Evolutionary conservation across 2,113 vertebrate species (phyloP).

Genomic region (Chamaea fasciata): DNA sequence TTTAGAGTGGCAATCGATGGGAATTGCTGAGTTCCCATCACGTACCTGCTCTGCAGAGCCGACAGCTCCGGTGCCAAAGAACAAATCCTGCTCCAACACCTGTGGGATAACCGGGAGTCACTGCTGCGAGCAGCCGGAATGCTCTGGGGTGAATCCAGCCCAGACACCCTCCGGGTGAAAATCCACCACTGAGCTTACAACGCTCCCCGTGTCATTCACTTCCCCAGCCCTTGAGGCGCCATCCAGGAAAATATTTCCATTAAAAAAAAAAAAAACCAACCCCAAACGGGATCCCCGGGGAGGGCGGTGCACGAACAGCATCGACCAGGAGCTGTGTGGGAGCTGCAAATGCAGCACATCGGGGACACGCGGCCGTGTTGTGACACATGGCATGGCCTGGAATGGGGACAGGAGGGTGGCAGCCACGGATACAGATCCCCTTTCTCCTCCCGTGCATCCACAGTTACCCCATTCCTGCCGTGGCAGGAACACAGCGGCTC

Average conservation of each 20-base stretch:
- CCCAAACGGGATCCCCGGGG: not conserved
- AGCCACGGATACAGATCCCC: not conserved
- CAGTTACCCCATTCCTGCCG: fast-evolving
- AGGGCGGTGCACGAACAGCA: not conserved
- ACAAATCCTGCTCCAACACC: not conserved
- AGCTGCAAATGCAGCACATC: fast-evolving
- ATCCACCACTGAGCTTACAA: not conserved
- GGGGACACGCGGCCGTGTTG: not conserved
- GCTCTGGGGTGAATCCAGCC: fast-evolving
- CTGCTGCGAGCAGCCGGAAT: fast-evolving
- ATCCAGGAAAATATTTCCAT: not conserved
- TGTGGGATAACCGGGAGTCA: fast-evolving
- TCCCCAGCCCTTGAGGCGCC: not conserved
- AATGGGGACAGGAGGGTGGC: not conserved
- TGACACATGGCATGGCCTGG: fast-evolving
- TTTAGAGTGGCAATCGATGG: fast-evolving
- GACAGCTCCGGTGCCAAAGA: not conserved
- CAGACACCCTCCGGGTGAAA: fast-evolving
- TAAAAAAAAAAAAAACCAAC: not conserved
- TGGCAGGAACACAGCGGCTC: not conserved
- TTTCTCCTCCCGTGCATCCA: fast-evolving
- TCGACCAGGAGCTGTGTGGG: not conserved
- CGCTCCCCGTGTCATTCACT: not conserved
- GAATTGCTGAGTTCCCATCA: fast-evolving
- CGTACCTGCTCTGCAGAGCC: not conserved